Evolutionary conservation across 2,888 invertebrate species (phyloP), one percentile per base, ranked within the genome.

Genomic region (Sipha maydis): DNA sequence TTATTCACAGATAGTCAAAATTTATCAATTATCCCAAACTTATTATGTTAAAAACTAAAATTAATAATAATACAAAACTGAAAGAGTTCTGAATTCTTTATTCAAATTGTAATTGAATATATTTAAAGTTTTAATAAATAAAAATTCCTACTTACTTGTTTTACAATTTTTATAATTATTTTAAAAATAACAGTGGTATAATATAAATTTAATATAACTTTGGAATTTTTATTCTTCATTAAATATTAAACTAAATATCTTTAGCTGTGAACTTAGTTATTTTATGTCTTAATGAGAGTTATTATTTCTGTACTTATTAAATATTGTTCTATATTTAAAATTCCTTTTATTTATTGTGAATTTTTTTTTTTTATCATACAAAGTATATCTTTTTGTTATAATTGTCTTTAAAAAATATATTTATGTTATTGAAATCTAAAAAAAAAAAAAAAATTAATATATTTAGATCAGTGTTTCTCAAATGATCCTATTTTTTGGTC

Each of bases 61-160:
- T 14, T 0, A 14, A 11, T 48, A 48, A 48, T 11, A 48, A 48
- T 48, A 48, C 11, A 41, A 41, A 41, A 48, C 14, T 79, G 21
- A 31, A 73, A 56, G 79, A 56, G 79, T 88, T 88, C 80, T 80
- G 61, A 88, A 75, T 48, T 73, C 28, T 86, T 86, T 79, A 73
- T 86, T 86, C 41, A 41, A 34, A 34, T 79, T 71, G 31, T 71
- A 31, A 75, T 80, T 75, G 38, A 25, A 25, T 41, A 86, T 14
- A 25, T 61, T 88, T 21, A 86, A 86, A 54, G 56, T 54, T 86
- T 56, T 75, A 61, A 80, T 86, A 2, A 80, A 28, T 86, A 86
- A 86, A 71, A 80, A 80, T 82, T 82, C 80, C 86, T 88, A 88
- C 86, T 86, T 86, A 86, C 86, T 88, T 82, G 80, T 88, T 88